Conservation (phyloP, 2,888 invertebrate genomes). For the Orthosia cruda region DNA sequence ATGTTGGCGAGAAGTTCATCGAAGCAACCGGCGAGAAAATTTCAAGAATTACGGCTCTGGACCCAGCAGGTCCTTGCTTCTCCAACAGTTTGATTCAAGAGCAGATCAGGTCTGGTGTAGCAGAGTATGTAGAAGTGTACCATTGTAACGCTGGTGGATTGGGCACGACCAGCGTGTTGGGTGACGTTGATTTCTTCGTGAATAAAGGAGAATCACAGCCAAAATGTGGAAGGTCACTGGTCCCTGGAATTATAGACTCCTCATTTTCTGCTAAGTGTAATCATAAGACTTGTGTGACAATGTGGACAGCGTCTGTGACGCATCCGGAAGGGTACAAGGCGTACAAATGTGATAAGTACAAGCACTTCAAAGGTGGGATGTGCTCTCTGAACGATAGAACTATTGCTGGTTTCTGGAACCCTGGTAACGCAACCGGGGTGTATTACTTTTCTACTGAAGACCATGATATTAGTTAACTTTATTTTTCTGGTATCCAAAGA, state of each 20-base stretch:
- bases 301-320: conserved; percentile 84
- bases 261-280: conserved; percentile 86
- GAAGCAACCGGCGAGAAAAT: conserved; percentile 80
- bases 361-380: conserved; percentile 77
- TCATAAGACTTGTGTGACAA: conserved; percentile 83
- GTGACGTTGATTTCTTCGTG: conserved; percentile 92
- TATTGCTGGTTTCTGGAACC: conserved; percentile 85
- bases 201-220: conserved; percentile 92
- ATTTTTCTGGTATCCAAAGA: neutral
- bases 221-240: conserved; percentile 85
- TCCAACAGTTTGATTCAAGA: conserved; percentile 83
- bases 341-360: conserved; percentile 83
- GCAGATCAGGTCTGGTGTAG: conserved; percentile 90
- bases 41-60: conserved; percentile 84
- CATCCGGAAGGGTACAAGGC: conserved; percentile 81
- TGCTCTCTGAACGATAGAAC: conserved; percentile 79
- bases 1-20: conserved; percentile 81
- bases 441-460: conserved; percentile 85
- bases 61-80: conserved; percentile 89
- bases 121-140: conserved; percentile 92
- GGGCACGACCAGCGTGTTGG: conserved; percentile 89
- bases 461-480: conserved; percentile 33
- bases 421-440: conserved; percentile 84
- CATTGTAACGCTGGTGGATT: conserved; percentile 92
- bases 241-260: conserved; percentile 84